Evolutionary conservation across 1,140 invertebrate species (phyloP), one percentile per base, ranked within the genome.

Genomic region (Nylanderia fulva): DNA sequence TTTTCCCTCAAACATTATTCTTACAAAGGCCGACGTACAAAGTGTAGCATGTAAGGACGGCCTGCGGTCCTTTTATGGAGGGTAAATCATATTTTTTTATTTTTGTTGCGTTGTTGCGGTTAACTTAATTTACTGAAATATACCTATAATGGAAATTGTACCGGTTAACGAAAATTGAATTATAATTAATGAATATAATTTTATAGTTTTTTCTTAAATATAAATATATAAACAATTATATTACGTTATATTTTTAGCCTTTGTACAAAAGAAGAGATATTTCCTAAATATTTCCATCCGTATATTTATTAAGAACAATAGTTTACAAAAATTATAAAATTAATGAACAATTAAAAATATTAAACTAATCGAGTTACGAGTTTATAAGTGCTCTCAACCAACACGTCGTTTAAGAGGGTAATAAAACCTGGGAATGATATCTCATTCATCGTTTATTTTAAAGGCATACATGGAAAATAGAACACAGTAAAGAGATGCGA

Each of bases 361-460:
- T 6, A 56, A 42, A 36, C 11, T 27, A 15, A 7, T 39, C 1
- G 48, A 71, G 1, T 54, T 48, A 66, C 29, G 15, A 52, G 24
- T 42, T 36, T 42, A 39, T 56, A 69, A 24, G 13, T 13, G 45
- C n/a, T 27, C 48, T 39, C 15, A 71, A 58, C n/a, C 52, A 24
- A 27, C 24, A 9, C 24, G 33, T 15, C 64, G 42, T 54, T 42
- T 69, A 11, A 56, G 11, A 39, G 9, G 9, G 24, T n/a, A 9
- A 21, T 69, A 80, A 69, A 80, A 29, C 33, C 61, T 39, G 63
- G 48, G 48, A 80, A 56, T 71, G 52, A 71, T n/a, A n/a, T n/a
- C n/a, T 82, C 66, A 71, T 71, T 71, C 39, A 42, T 71, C 29
- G 52, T 80, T 80, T 71, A 82, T 33, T 58, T 71, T 27, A 42